Conservation (phyloP, 2,113 vertebrate genomes). For the Narcine bancroftii region DNA sequence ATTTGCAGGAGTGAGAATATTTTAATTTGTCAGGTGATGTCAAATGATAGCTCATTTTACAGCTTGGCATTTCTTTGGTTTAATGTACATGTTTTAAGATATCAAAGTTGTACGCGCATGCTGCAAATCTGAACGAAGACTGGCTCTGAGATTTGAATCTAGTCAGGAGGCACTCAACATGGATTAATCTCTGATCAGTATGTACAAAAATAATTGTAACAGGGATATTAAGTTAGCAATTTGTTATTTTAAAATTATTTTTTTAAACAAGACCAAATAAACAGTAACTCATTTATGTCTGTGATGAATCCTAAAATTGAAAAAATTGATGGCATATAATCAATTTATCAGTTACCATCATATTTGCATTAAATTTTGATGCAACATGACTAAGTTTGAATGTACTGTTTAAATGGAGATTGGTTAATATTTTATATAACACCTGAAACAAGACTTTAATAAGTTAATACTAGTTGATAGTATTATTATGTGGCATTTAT, state of each 20-base stretch:
- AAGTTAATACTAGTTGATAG: no score
- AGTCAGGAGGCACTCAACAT: not conserved
- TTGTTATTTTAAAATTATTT: not conserved
- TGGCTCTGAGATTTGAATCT: not conserved
- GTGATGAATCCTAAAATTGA: not conserved
- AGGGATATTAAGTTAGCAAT: not conserved
- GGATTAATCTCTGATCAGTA: not conserved
- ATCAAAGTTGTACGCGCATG: not conserved
- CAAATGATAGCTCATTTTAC: not conserved
- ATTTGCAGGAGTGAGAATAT: not conserved
- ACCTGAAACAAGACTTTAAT: not conserved
- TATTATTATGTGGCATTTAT: not conserved
- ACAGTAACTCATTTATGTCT: not conserved
- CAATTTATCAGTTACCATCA: not conserved
- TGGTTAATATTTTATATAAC: not conserved
- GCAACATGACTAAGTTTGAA: not conserved
- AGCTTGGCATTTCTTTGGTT: not conserved
- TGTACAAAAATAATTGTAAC: not conserved
- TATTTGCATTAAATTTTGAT: not conserved
- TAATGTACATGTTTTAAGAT: not conserved
- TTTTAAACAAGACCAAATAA: not conserved
- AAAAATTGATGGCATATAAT: not conserved
- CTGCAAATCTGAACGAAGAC: not conserved
- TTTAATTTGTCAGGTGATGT: not conserved
- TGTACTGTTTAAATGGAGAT: no score